phyloP scores from a whole-genome alignment of 2,113 vertebrate genomes.

The Drymodes brunneopygia region DNA sequence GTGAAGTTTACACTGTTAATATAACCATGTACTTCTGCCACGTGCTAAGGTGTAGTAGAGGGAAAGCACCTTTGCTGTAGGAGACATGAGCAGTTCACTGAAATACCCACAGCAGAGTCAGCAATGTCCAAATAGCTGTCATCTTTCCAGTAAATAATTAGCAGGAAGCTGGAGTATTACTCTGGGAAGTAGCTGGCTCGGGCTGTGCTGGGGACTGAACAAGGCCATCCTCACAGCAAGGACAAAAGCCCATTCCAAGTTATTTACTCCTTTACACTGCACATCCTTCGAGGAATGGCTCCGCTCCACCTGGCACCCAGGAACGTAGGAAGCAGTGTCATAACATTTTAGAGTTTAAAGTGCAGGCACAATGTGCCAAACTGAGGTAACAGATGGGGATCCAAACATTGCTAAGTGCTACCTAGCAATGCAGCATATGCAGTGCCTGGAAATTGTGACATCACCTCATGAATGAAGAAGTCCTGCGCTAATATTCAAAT shows the following conservation, averaged over 20 bases:
- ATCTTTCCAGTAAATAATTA: slow-evolving; percentile 37
- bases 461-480: slow-evolving; percentile 10
- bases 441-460: slow-evolving; percentile 45
- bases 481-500: neutral
- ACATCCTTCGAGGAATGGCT: slow-evolving; percentile 59
- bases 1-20: neutral
- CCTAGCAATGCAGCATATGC: slow-evolving; percentile 67
- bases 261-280: slow-evolving; percentile 3
- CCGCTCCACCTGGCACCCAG: slow-evolving; percentile 62
- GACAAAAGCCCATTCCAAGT: slow-evolving; percentile 12
- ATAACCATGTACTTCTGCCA: neutral
- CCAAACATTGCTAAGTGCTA: slow-evolving; percentile 61
- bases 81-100: neutral
- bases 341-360: slow-evolving; percentile 65
- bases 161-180: neutral
- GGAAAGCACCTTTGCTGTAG: neutral
- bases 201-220: neutral
- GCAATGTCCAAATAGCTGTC: neutral
- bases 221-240: slow-evolving; percentile 8
- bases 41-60: neutral
- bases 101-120: neutral
- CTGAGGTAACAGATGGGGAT: slow-evolving; percentile 63
- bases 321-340: slow-evolving; percentile 37
- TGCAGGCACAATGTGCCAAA: slow-evolving; percentile 60
- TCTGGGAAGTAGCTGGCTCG: slow-evolving; percentile 19